Evolutionary conservation across 2,888 invertebrate species (phyloP).

Genomic region (Trachelus tabidus): DNA sequence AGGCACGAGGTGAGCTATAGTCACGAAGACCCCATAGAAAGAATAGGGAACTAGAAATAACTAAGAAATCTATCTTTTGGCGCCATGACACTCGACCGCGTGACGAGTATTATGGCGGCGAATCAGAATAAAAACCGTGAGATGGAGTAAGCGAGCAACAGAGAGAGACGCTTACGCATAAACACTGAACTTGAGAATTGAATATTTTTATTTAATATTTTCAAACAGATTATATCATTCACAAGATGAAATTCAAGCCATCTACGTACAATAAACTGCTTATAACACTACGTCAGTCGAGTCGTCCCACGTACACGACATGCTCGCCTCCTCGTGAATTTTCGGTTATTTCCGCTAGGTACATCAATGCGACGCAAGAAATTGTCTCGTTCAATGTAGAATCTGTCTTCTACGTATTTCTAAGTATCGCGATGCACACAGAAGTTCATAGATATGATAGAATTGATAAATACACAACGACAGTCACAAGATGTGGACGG

Average conservation of each 20-base stretch:
- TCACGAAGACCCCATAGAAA: not conserved
- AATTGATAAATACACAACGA: not conserved
- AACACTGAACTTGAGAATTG: conserved; percentile 25
- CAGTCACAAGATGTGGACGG: not conserved
- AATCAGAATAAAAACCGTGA: not conserved
- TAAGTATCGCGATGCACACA: not conserved
- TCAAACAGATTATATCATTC: not conserved
- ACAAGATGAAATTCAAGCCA: not conserved
- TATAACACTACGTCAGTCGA: not conserved
- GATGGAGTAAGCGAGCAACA: conserved; percentile 4
- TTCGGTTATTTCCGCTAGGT: not conserved
- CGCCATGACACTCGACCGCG: conserved; percentile 22
- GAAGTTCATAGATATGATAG: not conserved
- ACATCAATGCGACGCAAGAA: not conserved
- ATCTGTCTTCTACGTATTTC: not conserved
- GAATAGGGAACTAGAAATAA: conserved; percentile 17
- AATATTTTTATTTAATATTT: not conserved
- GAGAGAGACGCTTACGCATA: conserved; percentile 47
- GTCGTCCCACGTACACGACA: not conserved
- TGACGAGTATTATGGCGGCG: conserved; percentile 6
- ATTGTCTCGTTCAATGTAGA: not conserved
- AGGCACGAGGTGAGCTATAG: not conserved
- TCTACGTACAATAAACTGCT: not conserved
- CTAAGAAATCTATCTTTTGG: conserved; percentile 14
- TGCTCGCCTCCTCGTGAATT: not conserved